Conservation (phyloP, 2,888 invertebrate species). For the Trissoscelio sp. region DNA sequence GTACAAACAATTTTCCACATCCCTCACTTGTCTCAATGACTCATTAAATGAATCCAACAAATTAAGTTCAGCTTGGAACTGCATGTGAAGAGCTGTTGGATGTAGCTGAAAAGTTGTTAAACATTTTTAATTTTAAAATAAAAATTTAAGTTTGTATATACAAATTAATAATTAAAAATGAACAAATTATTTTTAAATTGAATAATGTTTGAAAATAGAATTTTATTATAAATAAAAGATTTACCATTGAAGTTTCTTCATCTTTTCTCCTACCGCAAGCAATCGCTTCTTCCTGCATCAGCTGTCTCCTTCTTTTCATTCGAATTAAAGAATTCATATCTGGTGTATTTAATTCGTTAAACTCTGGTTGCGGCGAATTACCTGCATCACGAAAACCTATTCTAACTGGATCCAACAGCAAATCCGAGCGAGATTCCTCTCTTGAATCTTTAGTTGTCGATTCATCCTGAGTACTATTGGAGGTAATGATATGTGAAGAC, state of each 20-base stretch:
- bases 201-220: too few species aligned
- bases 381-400: conserved; percentile 80
- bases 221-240: conserved; percentile 3
- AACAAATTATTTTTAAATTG: too few species aligned
- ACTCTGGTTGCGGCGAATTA: conserved; percentile 78
- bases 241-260: conserved; percentile 73
- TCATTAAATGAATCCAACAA: conserved; percentile 86
- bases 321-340: conserved; percentile 78
- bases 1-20: conserved; percentile 84
- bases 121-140: background rate
- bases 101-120: conserved; percentile 77
- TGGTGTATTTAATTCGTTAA: conserved; percentile 79
- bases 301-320: conserved; percentile 76
- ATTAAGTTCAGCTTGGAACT: conserved; percentile 86
- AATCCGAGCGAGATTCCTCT: conserved; percentile 73
- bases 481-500: conserved; percentile 58
- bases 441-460: conserved; percentile 60
- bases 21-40: conserved; percentile 85
- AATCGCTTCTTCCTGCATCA: conserved; percentile 61
- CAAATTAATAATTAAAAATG: too few species aligned
- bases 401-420: conserved; percentile 77
- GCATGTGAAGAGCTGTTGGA: conserved; percentile 85
- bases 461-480: conserved; percentile 54
- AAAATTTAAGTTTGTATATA: too few species aligned
- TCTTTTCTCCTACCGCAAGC: conserved; percentile 49